These are phyloP conservation scores for Hoplostethus mediterraneus DNA, from an alignment of 2,797 vertebrate genomes.

Conservation along the genomic window DNA sequence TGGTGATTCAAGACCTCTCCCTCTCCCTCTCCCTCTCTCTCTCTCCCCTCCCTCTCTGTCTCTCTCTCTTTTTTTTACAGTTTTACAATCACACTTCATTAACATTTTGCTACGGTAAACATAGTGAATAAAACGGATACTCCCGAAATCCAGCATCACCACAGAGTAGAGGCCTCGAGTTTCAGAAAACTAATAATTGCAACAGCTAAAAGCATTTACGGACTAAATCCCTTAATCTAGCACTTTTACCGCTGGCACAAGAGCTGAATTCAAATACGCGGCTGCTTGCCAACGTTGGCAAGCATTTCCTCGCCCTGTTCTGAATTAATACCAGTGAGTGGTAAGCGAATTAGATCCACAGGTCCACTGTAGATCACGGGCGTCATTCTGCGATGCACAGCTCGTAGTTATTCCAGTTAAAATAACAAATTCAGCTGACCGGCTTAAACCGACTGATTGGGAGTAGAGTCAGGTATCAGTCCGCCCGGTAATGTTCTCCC, in stretches of 20 bases:
- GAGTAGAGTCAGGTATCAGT: too few species aligned
- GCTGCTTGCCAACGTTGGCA: neutral
- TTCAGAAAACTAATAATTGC: conserved; percentile 6
- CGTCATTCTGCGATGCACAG: too few species aligned
- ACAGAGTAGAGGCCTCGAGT: conserved; percentile 10
- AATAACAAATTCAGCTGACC: too few species aligned
- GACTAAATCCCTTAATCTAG: conserved; percentile 16
- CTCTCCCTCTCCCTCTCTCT: neutral
- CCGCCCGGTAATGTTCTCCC: too few species aligned
- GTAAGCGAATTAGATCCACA: neutral
- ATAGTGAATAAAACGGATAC: conserved; percentile 3
- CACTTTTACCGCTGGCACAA: conserved; percentile 24
- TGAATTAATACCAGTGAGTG: neutral
- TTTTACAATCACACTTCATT: neutral
- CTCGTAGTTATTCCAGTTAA: too few species aligned
- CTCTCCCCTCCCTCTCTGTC: too few species aligned
- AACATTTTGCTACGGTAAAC: conserved; percentile 12
- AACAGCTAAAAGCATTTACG: neutral
- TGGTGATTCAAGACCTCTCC: conserved; percentile 35
- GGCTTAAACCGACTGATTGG: too few species aligned
- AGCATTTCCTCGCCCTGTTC: neutral
- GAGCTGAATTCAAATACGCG: neutral
- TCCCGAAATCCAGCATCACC: neutral
- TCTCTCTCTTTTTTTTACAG: too few species aligned
- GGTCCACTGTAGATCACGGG: neutral